Conservation (phyloP, 2,888 invertebrate species). For the Drosophila suboccidentalis region DNA sequence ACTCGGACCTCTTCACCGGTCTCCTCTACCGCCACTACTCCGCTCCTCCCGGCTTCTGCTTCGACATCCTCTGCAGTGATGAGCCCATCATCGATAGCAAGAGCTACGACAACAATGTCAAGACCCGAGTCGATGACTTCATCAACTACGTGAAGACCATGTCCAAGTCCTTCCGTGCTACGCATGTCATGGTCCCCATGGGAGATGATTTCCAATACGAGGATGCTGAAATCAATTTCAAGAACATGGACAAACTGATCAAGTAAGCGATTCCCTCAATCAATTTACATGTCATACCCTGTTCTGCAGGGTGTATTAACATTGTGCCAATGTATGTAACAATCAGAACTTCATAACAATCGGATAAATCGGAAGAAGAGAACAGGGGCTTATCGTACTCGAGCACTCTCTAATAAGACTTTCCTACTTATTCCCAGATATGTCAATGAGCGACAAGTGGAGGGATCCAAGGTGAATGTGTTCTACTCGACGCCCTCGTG, state of each 20-base stretch:
- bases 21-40: slow-evolving; percentile 93
- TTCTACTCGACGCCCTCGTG: slow-evolving; percentile 95
- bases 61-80: slow-evolving; percentile 94
- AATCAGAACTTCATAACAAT: no score
- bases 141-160: slow-evolving; percentile 87
- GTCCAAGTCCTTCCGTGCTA: slow-evolving; percentile 87
- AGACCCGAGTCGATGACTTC: slow-evolving; percentile 89
- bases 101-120: slow-evolving; percentile 94
- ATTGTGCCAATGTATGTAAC: no score
- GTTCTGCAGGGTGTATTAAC: no score
- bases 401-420: no score
- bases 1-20: slow-evolving; percentile 93
- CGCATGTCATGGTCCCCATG: slow-evolving; percentile 95
- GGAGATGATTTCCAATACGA: slow-evolving; percentile 96
- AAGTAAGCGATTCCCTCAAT: slow-evolving; percentile 86
- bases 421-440: slow-evolving; percentile 56
- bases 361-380: no score
- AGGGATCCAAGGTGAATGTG: slow-evolving; percentile 90
- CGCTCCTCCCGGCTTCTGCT: slow-evolving; percentile 96
- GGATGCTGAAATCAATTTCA: slow-evolving; percentile 91
- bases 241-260: slow-evolving; percentile 95
- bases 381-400: no score
- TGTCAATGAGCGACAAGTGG: slow-evolving; percentile 81
- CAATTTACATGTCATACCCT: background rate
- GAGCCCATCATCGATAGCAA: slow-evolving; percentile 95